Evolutionary conservation across 2,888 invertebrate species (phyloP).

Genomic region (Tanypteryx hageni): DNA sequence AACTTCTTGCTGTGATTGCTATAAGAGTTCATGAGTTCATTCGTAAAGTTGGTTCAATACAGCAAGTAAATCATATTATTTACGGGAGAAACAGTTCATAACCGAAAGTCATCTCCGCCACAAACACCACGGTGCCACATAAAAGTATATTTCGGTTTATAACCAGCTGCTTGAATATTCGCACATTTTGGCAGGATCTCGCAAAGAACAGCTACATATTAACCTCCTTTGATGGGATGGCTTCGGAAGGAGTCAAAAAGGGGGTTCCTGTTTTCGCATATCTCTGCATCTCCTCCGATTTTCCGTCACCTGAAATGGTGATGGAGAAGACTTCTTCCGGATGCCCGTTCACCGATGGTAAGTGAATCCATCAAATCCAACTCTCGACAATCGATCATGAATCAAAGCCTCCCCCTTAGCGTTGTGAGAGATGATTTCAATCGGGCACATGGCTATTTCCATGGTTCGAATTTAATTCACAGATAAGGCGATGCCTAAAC

Average conservation of each 20-base stretch:
- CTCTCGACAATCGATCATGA: neutral
- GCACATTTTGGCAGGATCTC: neutral
- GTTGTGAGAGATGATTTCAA: too few relatives aligned
- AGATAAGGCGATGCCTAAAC: neutral
- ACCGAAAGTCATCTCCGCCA: too few relatives aligned
- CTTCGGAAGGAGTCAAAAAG: neutral
- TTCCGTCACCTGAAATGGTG: conserved; percentile 28
- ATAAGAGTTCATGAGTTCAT: too few relatives aligned
- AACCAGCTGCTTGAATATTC: neutral
- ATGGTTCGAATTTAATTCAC: neutral
- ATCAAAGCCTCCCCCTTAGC: neutral
- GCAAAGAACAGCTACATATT: neutral
- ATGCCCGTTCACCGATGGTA: neutral
- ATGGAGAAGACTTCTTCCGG: neutral
- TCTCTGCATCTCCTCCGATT: neutral
- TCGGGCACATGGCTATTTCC: neutral
- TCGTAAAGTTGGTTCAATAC: too few relatives aligned
- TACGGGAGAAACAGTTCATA: too few relatives aligned
- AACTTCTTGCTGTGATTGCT: too few relatives aligned
- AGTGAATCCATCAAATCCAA: neutral
- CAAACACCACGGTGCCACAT: too few relatives aligned
- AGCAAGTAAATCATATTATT: too few relatives aligned
- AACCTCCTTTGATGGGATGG: neutral
- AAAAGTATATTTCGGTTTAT: too few relatives aligned
- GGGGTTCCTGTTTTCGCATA: neutral